Base-by-base conservation (phyloP, 2,797 vertebrate species). In the Cryptoprocta ferox region DNA sequence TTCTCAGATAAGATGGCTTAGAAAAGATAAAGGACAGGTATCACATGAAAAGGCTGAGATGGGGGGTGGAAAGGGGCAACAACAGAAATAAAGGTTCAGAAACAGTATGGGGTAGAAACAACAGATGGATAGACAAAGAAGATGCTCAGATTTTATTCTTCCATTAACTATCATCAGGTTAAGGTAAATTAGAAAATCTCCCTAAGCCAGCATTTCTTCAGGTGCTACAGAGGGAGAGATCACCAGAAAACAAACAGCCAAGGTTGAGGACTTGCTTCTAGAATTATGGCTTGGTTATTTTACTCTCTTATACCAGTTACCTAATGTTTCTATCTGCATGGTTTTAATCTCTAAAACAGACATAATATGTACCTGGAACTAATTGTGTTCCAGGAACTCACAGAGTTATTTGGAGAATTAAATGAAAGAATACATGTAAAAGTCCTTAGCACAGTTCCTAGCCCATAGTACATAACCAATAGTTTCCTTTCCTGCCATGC, bases 151-250 rank as follows among this genome's bases (percentile, higher is more conserved):
- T 15, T 10, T 39, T 53, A 11, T 79, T 75, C 53, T 71, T 37
- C 42, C 28, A 32, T 16, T 8, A 19, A 68, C 1, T 59, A 37
- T 8, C 24, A 61, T 24, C n/a, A 71, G 9, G 56, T 30, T 28
- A 50, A 84, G 12, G 3, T 83, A n/a, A 79, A 78, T 83, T 24
- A 91, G 45, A 59, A 84, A 86, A 48, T 35, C 12, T 9, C 15
- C 35, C 6, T 1, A 10, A 24, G 32, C 8, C 16, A 48, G 2
- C 30, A 5, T 45, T 65, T 79, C 53, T 71, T 75, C 16, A 80
- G 66, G 10, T 63, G 14, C 24, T 35, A 0, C 3, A 13, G 0
- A 78, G 1, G 18, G n/a, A 45, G 6, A 37, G 3, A 37, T 53
- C 30, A 35, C 16, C 12, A 32, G 8, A 21, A 75, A 15, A 3